A percentile compares a stretch with the other conserved stretches of the same genome.
These are phyloP conservation scores for Chondrilla cf. caribensis DNA, from an alignment of 37 sponge, comb jelly and placozoan species.

Conservation along the genomic window DNA sequence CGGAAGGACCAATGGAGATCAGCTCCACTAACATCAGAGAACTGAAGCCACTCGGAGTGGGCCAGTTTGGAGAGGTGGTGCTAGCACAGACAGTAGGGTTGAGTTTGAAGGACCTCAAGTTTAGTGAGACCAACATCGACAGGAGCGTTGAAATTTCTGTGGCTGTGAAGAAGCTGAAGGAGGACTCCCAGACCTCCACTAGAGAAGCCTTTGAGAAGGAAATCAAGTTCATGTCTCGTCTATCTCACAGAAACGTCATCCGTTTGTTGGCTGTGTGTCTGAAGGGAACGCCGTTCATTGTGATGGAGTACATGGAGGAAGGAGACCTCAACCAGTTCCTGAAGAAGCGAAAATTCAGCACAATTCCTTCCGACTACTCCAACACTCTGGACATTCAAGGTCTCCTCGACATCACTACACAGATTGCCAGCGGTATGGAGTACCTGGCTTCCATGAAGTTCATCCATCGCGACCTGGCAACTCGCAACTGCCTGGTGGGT, in stretches of 20 bases:
- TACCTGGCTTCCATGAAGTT: conserved; percentile 67
- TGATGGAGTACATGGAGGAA: conserved; percentile 94
- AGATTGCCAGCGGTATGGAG: conserved; percentile 82
- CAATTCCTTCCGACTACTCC: conserved; percentile 35
- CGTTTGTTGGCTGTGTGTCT: conserved; percentile 60
- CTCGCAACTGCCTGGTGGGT: conserved; percentile 81
- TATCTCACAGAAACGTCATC: conserved; percentile 65
- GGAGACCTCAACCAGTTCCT: conserved; percentile 83
- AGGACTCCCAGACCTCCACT: conserved; percentile 9
- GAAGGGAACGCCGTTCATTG: conserved; percentile 40
- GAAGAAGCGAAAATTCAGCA: conserved; percentile 36
- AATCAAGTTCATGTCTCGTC: conserved; percentile 77
- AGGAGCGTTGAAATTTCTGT: conserved; percentile 35
- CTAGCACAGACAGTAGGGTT: conserved; percentile 62
- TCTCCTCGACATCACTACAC: conserved; percentile 75
- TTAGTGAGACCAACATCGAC: conserved; percentile 27
- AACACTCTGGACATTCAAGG: conserved; percentile 58
- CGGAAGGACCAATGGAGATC: conserved; percentile 8
- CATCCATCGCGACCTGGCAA: conserved; percentile 78
- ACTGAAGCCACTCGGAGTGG: conserved; percentile 52
- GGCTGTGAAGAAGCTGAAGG: conserved; percentile 70
- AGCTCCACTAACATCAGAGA: conserved; percentile 22
- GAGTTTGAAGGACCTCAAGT: conserved; percentile 42
- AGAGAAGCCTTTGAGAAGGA: conserved; percentile 69
- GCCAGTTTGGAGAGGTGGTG: conserved; percentile 81